A percentile compares a stretch with the other conserved stretches of the same genome.
These are phyloP conservation scores for Endotricha flammealis DNA, from an alignment of 2,888 invertebrate species.

Conservation along the genomic window DNA sequence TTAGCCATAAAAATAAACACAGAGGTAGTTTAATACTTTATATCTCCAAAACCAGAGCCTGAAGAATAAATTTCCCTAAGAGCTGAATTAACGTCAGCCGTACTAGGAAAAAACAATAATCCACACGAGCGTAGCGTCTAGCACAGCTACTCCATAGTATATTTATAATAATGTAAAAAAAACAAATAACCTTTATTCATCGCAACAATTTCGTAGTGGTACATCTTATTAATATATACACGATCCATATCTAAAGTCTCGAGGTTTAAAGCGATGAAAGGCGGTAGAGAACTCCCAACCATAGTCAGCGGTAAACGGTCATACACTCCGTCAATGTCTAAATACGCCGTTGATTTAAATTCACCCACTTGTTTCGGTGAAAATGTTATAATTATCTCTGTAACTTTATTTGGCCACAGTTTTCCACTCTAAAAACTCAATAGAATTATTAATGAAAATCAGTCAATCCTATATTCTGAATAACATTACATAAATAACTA, in stretches of 20 bases:
- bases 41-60: no score
- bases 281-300: constrained; percentile 77
- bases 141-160: neutral
- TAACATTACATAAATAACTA: no score
- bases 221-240: constrained; percentile 77
- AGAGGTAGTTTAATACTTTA: neutral
- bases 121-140: no score
- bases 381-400: constrained; percentile 76
- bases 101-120: neutral
- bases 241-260: constrained; percentile 76
- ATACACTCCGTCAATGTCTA: constrained; percentile 78
- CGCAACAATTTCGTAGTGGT: constrained; percentile 79
- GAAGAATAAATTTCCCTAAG: no score
- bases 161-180: neutral
- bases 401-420: constrained; percentile 76
- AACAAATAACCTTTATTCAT: constrained; percentile 72
- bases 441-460: neutral
- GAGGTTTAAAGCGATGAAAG: constrained; percentile 73
- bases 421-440: constrained; percentile 69
- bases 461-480: no score
- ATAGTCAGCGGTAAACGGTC: constrained; percentile 72
- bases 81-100: no score
- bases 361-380: constrained; percentile 71
- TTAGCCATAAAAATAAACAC: neutral
- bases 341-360: constrained; percentile 68